A percentile compares a stretch with the other conserved stretches of the same genome.
Evolutionary conservation across 2,888 invertebrate genomes (phyloP).

Genomic region (Trachelus tabidus): DNA sequence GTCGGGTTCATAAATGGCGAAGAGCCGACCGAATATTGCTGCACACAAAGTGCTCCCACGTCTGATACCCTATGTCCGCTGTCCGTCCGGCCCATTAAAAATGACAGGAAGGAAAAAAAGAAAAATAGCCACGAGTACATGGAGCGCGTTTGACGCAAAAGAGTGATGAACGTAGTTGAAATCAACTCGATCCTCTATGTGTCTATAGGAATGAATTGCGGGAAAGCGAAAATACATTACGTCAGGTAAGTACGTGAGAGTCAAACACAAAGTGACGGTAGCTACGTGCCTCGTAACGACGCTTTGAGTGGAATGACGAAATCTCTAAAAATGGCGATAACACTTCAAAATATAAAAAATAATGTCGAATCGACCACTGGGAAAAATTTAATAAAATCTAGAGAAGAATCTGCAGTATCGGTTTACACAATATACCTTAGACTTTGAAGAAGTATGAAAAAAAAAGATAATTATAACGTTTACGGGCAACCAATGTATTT

Average conservation of each 20-base stretch:
- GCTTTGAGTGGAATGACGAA: slow-evolving; percentile 42
- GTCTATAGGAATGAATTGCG: neutral
- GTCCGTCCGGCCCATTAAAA: neutral
- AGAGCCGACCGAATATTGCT: neutral
- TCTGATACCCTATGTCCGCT: neutral
- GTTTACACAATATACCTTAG: neutral
- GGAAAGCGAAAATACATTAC: neutral
- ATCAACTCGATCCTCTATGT: neutral
- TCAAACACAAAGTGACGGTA: neutral
- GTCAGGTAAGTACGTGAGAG: too few species aligned
- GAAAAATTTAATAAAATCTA: neutral
- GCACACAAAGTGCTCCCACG: neutral
- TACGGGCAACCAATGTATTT: neutral
- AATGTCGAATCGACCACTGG: neutral
- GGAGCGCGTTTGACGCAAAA: neutral
- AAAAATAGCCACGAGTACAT: neutral
- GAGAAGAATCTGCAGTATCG: neutral
- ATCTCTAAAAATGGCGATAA: slow-evolving; percentile 50
- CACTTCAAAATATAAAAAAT: slow-evolving; percentile 37
- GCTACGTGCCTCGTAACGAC: slow-evolving; percentile 5
- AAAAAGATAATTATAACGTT: neutral
- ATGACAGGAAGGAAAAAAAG: neutral
- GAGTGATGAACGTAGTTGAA: neutral
- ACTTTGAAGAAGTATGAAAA: neutral
- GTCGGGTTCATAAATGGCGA: neutral